These are phyloP conservation scores for Leptosomus discolor DNA, from an alignment of 2,113 vertebrate genomes.

Conservation along the genomic window DNA sequence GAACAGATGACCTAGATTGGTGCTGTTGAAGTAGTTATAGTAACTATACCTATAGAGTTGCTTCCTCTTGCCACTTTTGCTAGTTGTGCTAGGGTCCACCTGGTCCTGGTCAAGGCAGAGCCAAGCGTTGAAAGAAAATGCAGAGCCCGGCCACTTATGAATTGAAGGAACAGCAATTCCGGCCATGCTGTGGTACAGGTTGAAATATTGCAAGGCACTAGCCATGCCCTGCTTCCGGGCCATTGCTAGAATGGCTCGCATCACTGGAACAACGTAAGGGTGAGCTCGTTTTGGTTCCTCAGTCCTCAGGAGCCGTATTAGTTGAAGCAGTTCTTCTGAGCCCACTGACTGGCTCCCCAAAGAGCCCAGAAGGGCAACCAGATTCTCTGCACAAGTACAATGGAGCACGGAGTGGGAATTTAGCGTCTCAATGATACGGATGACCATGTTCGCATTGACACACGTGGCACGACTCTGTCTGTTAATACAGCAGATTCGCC, in stretches of 20 bases:
- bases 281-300: conserved; percentile 76
- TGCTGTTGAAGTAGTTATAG: neutral
- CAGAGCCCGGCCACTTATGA: conserved; percentile 90
- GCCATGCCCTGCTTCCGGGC: conserved; percentile 91
- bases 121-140: conserved; percentile 93
- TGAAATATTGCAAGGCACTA: conserved; percentile 93
- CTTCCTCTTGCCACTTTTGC: conserved; percentile 91
- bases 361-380: conserved; percentile 87
- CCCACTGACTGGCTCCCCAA: conserved; percentile 92
- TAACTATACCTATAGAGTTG: conserved; percentile 92
- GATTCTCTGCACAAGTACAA: conserved; percentile 85
- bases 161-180: conserved; percentile 90
- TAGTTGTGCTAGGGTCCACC: conserved; percentile 57
- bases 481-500: conserved; percentile 91
- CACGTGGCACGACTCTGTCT: conserved; percentile 90
- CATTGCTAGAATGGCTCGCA: conserved; percentile 86
- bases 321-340: conserved; percentile 82
- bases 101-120: conserved; percentile 93
- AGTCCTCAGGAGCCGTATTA: conserved; percentile 84
- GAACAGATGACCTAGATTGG: neutral
- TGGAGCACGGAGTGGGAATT: conserved; percentile 77
- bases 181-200: conserved; percentile 91
- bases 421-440: conserved; percentile 82
- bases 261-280: conserved; percentile 83
- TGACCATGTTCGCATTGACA: conserved; percentile 91